A percentile compares a stretch with the other conserved stretches of the same genome.
Conservation (phyloP, 2,113 vertebrate genomes). For the Caloenas nicobarica region DNA sequence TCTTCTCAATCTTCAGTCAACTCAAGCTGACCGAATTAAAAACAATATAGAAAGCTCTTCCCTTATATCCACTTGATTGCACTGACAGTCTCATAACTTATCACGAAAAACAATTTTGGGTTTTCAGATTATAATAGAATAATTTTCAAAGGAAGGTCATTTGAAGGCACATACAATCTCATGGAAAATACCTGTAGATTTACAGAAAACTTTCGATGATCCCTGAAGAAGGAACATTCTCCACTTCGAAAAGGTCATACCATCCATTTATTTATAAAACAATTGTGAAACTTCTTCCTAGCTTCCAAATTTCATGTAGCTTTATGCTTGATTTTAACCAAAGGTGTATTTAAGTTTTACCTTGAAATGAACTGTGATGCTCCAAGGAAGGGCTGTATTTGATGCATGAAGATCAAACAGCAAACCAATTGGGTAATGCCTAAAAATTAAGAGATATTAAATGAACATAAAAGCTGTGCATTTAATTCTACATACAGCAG, state of each 20-base stretch:
- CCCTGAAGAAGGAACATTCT: neutral
- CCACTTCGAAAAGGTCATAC: neutral
- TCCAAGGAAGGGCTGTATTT: conserved; percentile 94
- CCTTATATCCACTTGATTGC: neutral
- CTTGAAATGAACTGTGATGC: conserved; percentile 97
- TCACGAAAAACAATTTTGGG: neutral
- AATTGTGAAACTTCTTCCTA: neutral
- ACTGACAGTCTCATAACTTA: neutral
- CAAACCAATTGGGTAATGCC: conserved; percentile 97
- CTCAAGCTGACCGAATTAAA: neutral
- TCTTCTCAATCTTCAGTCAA: neutral
- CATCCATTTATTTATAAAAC: neutral
- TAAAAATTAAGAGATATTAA: conserved; percentile 66
- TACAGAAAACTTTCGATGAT: neutral
- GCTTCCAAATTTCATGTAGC: neutral
- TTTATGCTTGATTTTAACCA: neutral
- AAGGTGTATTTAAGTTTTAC: conserved; percentile 71
- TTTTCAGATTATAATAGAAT: neutral
- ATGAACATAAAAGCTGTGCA: neutral
- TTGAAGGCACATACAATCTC: neutral
- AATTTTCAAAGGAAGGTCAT: neutral
- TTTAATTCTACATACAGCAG: neutral
- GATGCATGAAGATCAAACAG: conserved; percentile 96
- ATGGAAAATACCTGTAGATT: neutral
- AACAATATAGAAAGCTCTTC: neutral